These are phyloP conservation scores for Acromyrmex heyeri DNA, from an alignment of 1,140 invertebrate genomes.

Conservation along the genomic window DNA sequence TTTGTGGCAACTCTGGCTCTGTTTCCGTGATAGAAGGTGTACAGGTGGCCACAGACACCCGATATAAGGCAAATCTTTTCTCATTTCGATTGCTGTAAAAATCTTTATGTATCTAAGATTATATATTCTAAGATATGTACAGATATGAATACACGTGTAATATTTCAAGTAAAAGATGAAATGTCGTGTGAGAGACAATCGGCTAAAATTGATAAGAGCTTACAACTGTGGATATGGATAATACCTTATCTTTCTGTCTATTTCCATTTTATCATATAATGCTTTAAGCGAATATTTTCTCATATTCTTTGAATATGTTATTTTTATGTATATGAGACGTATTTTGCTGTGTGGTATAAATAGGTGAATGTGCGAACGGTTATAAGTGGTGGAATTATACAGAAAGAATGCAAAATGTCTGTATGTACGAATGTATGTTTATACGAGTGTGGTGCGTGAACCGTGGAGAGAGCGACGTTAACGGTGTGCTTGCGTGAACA, in stretches of 20 bases:
- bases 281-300: conserved; percentile 56
- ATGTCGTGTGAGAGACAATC: conserved; percentile 32
- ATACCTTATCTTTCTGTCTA: conserved; percentile 62
- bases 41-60: no score
- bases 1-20: no score
- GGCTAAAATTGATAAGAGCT: conserved; percentile 52
- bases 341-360: conserved; percentile 78
- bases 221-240: conserved; percentile 50
- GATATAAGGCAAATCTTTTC: neutral
- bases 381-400: conserved; percentile 69
- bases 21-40: no score
- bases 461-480: conserved; percentile 35
- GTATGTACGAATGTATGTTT: conserved; percentile 70
- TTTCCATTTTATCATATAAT: conserved; percentile 61
- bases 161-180: conserved; percentile 40
- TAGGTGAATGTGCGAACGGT: conserved; percentile 80
- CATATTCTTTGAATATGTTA: conserved; percentile 58
- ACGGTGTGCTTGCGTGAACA: conserved; percentile 71
- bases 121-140: conserved; percentile 38
- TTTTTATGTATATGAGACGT: conserved; percentile 65
- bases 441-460: conserved; percentile 61
- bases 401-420: conserved; percentile 71
- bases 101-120: neutral
- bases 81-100: conserved; percentile 3
- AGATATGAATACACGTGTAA: conserved; percentile 47